Base-by-base conservation (phyloP, 2,113 vertebrate species). In the Patagioenas fasciata region DNA sequence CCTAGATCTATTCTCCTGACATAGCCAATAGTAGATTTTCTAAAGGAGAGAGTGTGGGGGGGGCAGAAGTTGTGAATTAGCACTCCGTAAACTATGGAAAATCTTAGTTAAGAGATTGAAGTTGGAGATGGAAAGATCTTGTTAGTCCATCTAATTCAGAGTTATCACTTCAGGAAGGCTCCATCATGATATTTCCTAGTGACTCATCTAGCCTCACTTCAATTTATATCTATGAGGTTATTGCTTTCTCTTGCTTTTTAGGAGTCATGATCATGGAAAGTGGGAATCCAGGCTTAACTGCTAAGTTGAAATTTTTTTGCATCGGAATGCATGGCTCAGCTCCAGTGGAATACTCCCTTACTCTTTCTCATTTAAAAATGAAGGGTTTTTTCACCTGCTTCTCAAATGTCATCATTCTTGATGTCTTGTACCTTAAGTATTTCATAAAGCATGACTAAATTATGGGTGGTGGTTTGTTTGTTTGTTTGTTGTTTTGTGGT, bases 211-310 rank as follows among this genome's bases (percentile, higher is more conserved):
- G 32, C 24, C 60, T 85, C 38, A 54, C 50, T 89, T 80, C 62
- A 82, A 80, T 86, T 64, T 11, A 1, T 77, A 77, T 80, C 54
- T 82, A 54, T 65, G 28, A 66, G 28, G n/a, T 61, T 93, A 77
- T 93, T 85, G 29, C 19, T 88, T 85, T 64, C 75, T 54, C 47
- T 80, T 77, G 32, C 15, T 90, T 90, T 95, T 94, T 72, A 79
- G 58, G 47, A 95, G 58, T 54, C 28, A 28, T 62, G 42, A 29
- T 54, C 3, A 70, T n/a, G 32, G 25, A 58, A 94, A 80, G 20
- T 32, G 21, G 31, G 56, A 92, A 86, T 67, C 64, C 29, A 80
- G 71, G 28, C 19, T 82, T 82, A 77, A 65, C 58, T 88, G 24
- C 29, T 60, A 85, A 69, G 53, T 38, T 75, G 40, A 85, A 51